Evolutionary conservation across 2,797 vertebrate genomes (phyloP), one percentile per base, ranked within the genome.

Genomic region (Sebastes alutus): DNA sequence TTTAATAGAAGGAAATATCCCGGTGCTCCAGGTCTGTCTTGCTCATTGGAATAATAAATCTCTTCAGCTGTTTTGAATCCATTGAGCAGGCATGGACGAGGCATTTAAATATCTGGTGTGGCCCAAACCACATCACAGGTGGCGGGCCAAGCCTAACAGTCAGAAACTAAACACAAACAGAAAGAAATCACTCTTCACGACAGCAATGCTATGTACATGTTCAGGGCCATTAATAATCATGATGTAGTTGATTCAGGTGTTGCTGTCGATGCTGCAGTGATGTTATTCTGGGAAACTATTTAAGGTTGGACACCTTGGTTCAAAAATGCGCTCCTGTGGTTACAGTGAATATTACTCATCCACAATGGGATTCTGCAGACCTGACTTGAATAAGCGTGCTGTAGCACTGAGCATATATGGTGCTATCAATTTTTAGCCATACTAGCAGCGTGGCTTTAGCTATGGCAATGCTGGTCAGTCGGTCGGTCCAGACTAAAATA

Each of bases 1-100:
- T 89, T 89, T 89, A 90, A 93, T 90, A 87, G 87, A 89, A 78
- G 86, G 89, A 92, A 83, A 89, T 70, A 84, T 88, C 78, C 84
- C 30, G 4, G 78, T 77, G 74, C 75, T 89, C 82, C 78, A 90
- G 72, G 73, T 91, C 90, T 89, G 84, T 78, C 72, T 87, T 46
- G 62, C 88, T 92, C 87, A 72, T 84, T 87, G 84, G 77, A 92
- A 88, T 90, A 90, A 89, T 85, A 71, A 85, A 84, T 74, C 60
- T 64, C 60, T 72, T 75, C 66, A 80, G 77, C 81, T 89, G 76
- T 82, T 83, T 88, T 62, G 54, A 87, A 89, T 87, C 52, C 49
- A 72, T 9, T 33, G 64, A 86, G 27, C 78, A 86, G 82, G 64
- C 73, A 33, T 56, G 60, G 82, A 82, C 8, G 66, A 85, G 63